Percentiles rank a stretch among this genome's conserved stretches.
Evolutionary conservation across 2,113 vertebrate genomes (phyloP).

Genomic region (Pelobates fuscus): DNA sequence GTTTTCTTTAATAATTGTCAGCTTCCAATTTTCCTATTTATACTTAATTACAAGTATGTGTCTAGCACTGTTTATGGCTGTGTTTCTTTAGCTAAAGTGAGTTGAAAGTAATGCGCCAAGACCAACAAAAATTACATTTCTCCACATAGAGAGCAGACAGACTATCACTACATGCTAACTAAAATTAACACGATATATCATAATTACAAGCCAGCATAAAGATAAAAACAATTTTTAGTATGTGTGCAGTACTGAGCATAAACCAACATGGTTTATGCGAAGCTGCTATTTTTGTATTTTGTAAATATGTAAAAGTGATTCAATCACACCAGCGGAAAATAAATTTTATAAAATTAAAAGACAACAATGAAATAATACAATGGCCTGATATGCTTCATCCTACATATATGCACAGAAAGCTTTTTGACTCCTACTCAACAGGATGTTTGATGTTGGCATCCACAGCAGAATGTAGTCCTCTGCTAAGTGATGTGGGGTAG

Average conservation of each 20-base stretch:
- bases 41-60: neutral
- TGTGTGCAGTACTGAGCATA: neutral
- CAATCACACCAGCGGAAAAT: neutral
- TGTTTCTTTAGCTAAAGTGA: neutral
- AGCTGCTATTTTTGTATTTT: neutral
- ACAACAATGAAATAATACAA: slow-evolving; percentile 16
- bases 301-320: neutral
- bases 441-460: slow-evolving; percentile 81
- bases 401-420: slow-evolving; percentile 17
- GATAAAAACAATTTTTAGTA: neutral
- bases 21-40: neutral
- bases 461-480: slow-evolving; percentile 76
- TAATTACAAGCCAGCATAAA: slow-evolving; percentile 12
- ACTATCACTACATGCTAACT: slow-evolving; percentile 32
- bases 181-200: too few relatives aligned
- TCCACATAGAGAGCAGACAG: neutral
- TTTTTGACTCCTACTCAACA: slow-evolving; percentile 70
- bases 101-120: neutral
- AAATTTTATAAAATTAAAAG: neutral
- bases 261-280: neutral
- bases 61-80: slow-evolving; percentile 3
- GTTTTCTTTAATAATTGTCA: too few relatives aligned
- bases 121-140: neutral
- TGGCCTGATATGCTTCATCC: slow-evolving; percentile 34
- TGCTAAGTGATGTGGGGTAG: slow-evolving; percentile 86